Evolutionary conservation across 2,888 invertebrate species (phyloP).

Genomic region (Nebria salina): DNA sequence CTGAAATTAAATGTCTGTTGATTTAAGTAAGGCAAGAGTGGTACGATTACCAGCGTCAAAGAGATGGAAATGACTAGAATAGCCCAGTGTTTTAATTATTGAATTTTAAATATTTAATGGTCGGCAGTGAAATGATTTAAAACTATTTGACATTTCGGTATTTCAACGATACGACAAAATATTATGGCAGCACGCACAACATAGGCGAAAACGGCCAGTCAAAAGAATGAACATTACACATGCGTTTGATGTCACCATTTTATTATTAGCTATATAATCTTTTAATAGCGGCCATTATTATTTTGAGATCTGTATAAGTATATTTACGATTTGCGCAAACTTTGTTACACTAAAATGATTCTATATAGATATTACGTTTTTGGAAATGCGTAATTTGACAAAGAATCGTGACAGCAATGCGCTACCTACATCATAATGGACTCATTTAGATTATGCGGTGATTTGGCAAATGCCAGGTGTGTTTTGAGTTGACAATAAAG

Average conservation of each 20-base stretch:
- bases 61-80: too few relatives aligned
- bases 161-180: background rate
- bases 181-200: background rate
- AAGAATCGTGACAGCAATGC: background rate
- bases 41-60: too few relatives aligned
- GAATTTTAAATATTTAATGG: background rate
- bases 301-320: background rate
- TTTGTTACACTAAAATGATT: background rate
- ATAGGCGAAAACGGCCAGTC: background rate
- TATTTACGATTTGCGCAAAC: background rate
- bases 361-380: background rate
- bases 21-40: too few relatives aligned
- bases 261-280: background rate
- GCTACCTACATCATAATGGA: background rate
- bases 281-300: background rate
- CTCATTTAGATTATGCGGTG: background rate
- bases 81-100: too few relatives aligned
- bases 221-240: background rate
- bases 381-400: background rate
- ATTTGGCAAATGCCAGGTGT: constrained; percentile 1
- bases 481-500: constrained; percentile 1
- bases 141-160: background rate
- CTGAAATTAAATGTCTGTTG: too few relatives aligned
- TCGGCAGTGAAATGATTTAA: background rate
- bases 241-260: constrained; percentile 1